Percentiles rank a stretch among this genome's conserved stretches.
Conservation (phyloP, 2,797 vertebrate genomes). For the Spinus olivaceus region DNA sequence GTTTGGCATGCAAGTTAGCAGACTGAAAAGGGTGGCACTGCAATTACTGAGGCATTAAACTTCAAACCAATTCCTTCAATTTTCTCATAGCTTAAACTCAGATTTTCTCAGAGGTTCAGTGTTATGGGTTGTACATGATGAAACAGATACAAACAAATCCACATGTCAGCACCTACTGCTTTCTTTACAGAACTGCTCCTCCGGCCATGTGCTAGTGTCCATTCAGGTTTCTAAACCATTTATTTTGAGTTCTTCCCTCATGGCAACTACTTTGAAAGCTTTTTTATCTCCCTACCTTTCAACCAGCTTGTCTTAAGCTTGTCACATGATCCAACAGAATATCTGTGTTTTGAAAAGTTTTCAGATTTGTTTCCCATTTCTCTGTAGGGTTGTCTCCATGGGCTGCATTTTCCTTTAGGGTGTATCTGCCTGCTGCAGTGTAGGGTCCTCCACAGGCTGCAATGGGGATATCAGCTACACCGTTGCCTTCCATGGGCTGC, state of each 20-base stretch:
- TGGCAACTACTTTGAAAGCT: not conserved
- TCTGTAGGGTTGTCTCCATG: rapidly evolving
- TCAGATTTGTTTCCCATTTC: not conserved
- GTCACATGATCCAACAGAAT: not conserved
- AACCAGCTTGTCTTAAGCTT: not conserved
- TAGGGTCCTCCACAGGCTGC: not conserved
- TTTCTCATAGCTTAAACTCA: not conserved
- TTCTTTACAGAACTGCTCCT: not conserved
- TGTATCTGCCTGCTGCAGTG: not conserved
- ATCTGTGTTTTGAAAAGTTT: not conserved
- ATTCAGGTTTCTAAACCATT: not conserved
- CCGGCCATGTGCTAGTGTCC: not conserved
- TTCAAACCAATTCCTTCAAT: not conserved
- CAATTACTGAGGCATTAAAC: not conserved
- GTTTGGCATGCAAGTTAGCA: not conserved
- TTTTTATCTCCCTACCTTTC: not conserved
- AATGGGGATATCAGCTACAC: not conserved
- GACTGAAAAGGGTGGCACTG: not conserved
- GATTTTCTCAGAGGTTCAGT: not conserved
- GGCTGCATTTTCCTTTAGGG: not conserved
- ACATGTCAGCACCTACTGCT: not conserved
- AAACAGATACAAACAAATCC: not conserved
- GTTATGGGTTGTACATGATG: rapidly evolving
- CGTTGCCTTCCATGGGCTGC: not conserved
- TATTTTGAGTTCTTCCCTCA: not conserved